Base-by-base conservation (phyloP, 2,797 vertebrate genomes). In the Buphagus erythrorhynchus region DNA sequence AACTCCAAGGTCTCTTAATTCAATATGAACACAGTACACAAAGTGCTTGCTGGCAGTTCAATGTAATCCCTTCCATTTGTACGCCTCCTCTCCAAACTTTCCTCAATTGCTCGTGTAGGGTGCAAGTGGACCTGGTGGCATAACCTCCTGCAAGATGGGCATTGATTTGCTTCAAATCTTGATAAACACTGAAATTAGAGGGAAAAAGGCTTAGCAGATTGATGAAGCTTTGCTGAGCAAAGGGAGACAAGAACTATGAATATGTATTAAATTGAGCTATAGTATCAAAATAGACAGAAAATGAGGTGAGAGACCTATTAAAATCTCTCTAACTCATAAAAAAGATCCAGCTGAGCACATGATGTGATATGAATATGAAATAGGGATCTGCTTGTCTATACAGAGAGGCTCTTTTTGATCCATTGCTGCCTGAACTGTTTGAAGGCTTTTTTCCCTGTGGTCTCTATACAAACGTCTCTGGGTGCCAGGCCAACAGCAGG, bases 81-180 rank as follows among this genome's bases (percentile, higher is more conserved):
- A 25, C 3, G 62, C 5, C 4, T 83, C 24, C 9, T 74, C 29
- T 63, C 63, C 31, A 68, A 83, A 38, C 10, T 46, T 61, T 62
- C 15, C 25, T 68, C n/a, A 45, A 1, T 13, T 75, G 5, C 25
- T 73, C 0, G 0, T 19, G 3, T 10, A 15, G 24, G 8, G 5
- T 5, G 46, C 25, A 45, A 49, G 28, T 11, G 21, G n/a, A 58
- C 6, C 11, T 26, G 19, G 40, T 55, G 43, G 13, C 33, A 4
- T 6, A 46, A 21, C 9, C 46, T 43, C 40, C 36, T 62, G 11
- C 26, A 86, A 58, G 28, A n/a, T 25, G 36, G 10, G 22, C 24
- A n/a, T 18, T 22, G 59, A 12, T 93, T 87, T 62, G 5, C 40
- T 88, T 86, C 55, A 58, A 46, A 51, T 6, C 43, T 54, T 61